Conservation (phyloP, 2,888 invertebrate genomes). For the Halocaridina rubra region DNA sequence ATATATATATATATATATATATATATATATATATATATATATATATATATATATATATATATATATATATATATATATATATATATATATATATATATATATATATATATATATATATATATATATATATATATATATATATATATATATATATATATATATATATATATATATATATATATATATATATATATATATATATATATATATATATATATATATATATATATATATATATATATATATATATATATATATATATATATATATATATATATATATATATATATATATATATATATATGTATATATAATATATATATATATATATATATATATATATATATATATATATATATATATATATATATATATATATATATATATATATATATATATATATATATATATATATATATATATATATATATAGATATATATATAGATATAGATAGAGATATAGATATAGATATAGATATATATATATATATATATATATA, state of each 20-base stretch:
- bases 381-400: slow-evolving; percentile 13
- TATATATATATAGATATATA: slow-evolving; percentile 28
- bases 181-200: too few species aligned
- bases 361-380: slow-evolving; percentile 24
- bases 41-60: too few species aligned
- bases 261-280: neutral
- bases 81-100: too few species aligned
- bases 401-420: slow-evolving; percentile 9
- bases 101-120: too few species aligned
- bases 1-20: too few species aligned
- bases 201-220: too few species aligned
- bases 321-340: neutral
- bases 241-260: neutral
- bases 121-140: too few species aligned
- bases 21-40: too few species aligned
- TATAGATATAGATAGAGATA: neutral
- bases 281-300: neutral
- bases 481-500: neutral
- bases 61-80: too few species aligned
- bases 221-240: too few species aligned
- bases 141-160: too few species aligned
- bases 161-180: too few species aligned
- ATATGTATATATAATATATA: neutral
- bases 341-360: slow-evolving; percentile 7
- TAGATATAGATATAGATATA: neutral